Evolutionary conservation across 2,888 invertebrate species (phyloP).

Genomic region (Drosophila sordidapex): DNA sequence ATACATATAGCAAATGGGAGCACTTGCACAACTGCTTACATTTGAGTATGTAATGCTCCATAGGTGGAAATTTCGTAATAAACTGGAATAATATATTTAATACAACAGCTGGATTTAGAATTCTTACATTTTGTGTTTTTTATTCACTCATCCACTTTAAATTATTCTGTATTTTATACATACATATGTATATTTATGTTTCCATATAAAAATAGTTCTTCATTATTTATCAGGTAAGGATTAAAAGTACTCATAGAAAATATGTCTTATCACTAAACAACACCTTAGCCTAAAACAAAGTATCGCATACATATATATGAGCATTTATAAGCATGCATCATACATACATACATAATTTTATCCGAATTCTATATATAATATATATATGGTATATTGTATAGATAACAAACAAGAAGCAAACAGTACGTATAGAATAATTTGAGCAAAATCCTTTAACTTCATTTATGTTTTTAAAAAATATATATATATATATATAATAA

Average conservation of each 20-base stretch:
- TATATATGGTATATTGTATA: conserved; percentile 36
- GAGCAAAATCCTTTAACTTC: conserved; percentile 65
- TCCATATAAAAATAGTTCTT: conserved; percentile 73
- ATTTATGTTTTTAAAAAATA: conserved; percentile 13
- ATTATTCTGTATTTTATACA: conserved; percentile 66
- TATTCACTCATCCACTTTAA: conserved; percentile 76
- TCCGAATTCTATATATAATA: conserved; percentile 20
- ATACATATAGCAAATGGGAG: background rate
- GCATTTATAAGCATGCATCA: conserved; percentile 7
- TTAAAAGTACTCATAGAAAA: conserved; percentile 39
- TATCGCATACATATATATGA: conserved; percentile 57
- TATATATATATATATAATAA: conserved; percentile 13
- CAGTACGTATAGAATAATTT: conserved; percentile 49
- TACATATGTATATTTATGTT: conserved; percentile 37
- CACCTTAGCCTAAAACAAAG: conserved; percentile 77
- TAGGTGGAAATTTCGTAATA: background rate
- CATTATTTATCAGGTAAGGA: conserved; percentile 47
- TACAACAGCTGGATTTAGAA: background rate
- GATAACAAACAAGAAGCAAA: conserved; percentile 58
- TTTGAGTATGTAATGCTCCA: background rate
- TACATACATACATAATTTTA: conserved; percentile 7
- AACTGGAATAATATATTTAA: background rate
- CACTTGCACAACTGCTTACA: background rate
- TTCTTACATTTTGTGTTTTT: conserved; percentile 35
- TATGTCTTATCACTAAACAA: conserved; percentile 61